Percentiles rank a stretch among this genome's conserved stretches.
phyloP scores from a whole-genome alignment of 2,113 vertebrate genomes.

The Phaethon lepturus region DNA sequence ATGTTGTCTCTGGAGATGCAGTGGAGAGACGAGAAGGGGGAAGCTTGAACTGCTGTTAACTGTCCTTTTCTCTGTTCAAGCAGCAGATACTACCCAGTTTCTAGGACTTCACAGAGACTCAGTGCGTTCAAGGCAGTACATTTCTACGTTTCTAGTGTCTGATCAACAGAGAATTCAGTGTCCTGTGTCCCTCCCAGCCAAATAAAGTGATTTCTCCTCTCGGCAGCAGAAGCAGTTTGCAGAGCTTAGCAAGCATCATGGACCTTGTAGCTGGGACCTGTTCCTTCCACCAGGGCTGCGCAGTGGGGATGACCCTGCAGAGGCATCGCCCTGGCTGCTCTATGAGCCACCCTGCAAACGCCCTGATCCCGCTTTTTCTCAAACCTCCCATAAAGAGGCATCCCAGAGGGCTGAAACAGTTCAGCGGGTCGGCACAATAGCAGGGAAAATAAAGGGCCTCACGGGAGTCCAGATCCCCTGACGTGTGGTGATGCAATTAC shows the following conservation, averaged over 20 bases:
- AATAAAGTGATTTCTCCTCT: neutral
- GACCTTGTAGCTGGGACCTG: neutral
- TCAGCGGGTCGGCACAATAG: neutral
- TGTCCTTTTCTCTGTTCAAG: neutral
- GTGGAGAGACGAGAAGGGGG: neutral
- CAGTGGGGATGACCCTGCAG: neutral
- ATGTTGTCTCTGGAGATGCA: neutral
- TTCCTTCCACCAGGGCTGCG: neutral
- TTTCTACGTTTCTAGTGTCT: neutral
- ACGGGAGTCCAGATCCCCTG: neutral
- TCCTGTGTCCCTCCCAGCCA: neutral
- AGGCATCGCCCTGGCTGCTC: neutral
- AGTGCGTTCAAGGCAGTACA: neutral
- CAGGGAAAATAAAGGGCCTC: slow-evolving; percentile 2
- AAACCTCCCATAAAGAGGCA: neutral
- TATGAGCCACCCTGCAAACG: neutral
- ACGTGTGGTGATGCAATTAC: neutral
- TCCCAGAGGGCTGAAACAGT: neutral
- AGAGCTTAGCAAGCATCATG: neutral
- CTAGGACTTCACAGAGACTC: neutral
- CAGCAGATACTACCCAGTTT: neutral
- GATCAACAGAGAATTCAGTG: neutral
- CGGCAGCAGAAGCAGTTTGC: neutral
- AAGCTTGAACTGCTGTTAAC: neutral
- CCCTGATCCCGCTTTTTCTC: neutral